Evolutionary conservation across 2,113 vertebrate genomes (phyloP).

Genomic region (Aramus guarauna): DNA sequence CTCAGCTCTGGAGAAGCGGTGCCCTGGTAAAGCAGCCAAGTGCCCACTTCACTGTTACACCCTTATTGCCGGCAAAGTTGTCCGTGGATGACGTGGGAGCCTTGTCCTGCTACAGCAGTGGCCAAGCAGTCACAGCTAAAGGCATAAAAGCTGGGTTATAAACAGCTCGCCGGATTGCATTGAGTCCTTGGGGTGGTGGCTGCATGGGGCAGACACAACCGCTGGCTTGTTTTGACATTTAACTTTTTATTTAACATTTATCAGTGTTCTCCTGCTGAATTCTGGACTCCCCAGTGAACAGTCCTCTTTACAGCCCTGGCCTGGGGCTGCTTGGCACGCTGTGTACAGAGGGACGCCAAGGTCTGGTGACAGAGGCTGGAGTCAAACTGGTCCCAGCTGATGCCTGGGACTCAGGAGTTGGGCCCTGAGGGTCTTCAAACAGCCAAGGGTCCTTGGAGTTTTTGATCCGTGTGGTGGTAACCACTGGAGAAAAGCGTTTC

Average conservation of each 20-base stretch:
- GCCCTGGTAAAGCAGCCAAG: neutral
- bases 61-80: neutral
- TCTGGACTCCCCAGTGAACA: neutral
- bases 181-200: neutral
- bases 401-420: neutral
- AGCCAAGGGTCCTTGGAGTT: neutral
- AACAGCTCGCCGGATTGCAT: neutral
- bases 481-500: neutral
- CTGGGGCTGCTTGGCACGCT: neutral
- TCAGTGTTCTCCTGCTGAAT: neutral
- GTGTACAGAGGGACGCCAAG: neutral
- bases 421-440: neutral
- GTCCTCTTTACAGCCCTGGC: neutral
- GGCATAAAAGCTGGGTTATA: neutral
- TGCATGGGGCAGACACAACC: neutral
- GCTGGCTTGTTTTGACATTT: neutral
- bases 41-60: neutral
- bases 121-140: neutral
- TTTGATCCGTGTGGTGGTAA: neutral
- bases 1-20: neutral
- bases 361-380: neutral
- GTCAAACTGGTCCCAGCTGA: neutral
- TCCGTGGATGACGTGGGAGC: rapidly evolving
- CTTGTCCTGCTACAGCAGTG: neutral
- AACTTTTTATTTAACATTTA: neutral